Evolutionary conservation across 2,888 invertebrate genomes (phyloP).

Genomic region (Aphrophora alni): DNA sequence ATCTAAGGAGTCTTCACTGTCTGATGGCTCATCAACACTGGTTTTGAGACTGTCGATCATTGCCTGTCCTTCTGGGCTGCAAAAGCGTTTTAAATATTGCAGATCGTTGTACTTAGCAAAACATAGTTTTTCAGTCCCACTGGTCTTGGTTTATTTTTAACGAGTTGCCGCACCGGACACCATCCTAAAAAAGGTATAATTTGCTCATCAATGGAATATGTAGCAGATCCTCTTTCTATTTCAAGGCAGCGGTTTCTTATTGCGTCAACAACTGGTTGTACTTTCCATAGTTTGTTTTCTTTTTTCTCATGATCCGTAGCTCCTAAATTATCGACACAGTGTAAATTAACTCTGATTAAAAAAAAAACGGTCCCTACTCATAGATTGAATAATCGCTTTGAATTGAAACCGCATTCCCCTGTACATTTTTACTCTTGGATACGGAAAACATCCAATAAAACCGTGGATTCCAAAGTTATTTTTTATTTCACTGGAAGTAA

Average conservation of each 20-base stretch:
- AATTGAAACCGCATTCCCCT: not conserved
- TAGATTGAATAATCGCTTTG: not conserved
- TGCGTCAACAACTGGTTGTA: constrained; percentile 25
- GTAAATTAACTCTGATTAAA: not conserved
- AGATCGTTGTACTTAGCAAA: too few relatives aligned
- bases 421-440: constrained; percentile 16
- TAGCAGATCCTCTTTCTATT: not conserved
- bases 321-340: not conserved
- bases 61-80: too few relatives aligned
- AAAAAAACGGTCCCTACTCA: not conserved
- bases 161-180: constrained; percentile 9
- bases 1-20: too few relatives aligned
- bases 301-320: not conserved
- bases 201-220: constrained; percentile 33
- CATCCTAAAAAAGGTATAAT: constrained; percentile 29
- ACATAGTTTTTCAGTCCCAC: too few relatives aligned
- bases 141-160: constrained; percentile 30
- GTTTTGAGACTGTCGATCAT: too few relatives aligned
- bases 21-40: too few relatives aligned
- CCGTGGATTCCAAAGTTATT: not conserved
- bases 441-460: not conserved
- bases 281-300: constrained; percentile 28
- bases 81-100: too few relatives aligned
- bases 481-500: constrained; percentile 10
- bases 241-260: not conserved